Evolutionary conservation across 2,113 vertebrate genomes (phyloP), one percentile per base, ranked within the genome.

Genomic region (Eulemur rufifrons): DNA sequence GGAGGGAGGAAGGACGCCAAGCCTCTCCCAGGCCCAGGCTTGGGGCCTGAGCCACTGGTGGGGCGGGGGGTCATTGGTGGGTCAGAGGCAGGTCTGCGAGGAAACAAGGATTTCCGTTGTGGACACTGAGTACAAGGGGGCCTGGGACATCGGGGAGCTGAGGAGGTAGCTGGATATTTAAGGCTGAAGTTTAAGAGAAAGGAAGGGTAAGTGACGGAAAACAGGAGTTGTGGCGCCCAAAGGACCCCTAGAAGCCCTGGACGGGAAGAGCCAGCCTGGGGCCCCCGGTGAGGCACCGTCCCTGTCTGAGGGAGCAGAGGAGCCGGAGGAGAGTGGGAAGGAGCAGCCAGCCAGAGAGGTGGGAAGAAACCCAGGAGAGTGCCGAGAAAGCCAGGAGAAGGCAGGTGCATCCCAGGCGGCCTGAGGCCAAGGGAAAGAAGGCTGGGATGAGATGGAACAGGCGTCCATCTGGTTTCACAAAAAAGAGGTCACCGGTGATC

Each of bases 1-100:
- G 11, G 63, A 12, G 25, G 61, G 17, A 10, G 17, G 10, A 3
- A 9, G 9, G 2, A 10, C 0, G 0, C 3, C 27, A 12, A 1
- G 0, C 13, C 37, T 63, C 50, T 77, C 23, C 39, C 45, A 73
- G 66, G 66, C 4, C 63, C 10, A 21, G 86, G 87, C 34, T 66
- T 20, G 21, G 6, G 42, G 34, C n/a, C 27, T 7, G 39, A 83
- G 21, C 8, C 45, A 76, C 10, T 3, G 14, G 2, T 23, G 32
- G 32, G 34, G 10, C 4, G 3, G 39, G 11, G 47, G 39, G 1
- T 1, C 25, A 10, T 0, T 25, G 34, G 34, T 39, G 15, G 54
- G 71, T 13, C 39, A 47, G 29, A 63, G 27, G 15, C 34, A 52
- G 69, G 39, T 68, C 12, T 21, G 29, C 77, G 47, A 61, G 73